Conservation (phyloP, 1,140 invertebrate genomes). For the Aphaenogaster ashmeadi region DNA sequence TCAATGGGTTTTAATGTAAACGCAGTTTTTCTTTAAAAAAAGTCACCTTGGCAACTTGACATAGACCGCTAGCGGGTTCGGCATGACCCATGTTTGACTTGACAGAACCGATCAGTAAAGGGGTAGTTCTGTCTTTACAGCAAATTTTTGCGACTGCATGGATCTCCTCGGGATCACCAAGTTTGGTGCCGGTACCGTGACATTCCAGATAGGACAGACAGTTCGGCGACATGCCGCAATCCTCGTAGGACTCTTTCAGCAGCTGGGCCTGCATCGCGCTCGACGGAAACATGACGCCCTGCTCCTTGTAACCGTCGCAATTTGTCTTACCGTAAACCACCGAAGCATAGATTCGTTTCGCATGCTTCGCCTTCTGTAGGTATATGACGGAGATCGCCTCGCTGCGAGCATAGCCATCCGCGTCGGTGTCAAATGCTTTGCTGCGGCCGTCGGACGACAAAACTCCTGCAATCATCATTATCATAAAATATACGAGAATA, state of each 20-base stretch:
- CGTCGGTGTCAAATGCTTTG: constrained; percentile 95
- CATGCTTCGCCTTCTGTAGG: constrained; percentile 93
- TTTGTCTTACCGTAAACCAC: constrained; percentile 91
- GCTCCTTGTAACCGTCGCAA: constrained; percentile 94
- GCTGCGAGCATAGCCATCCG: constrained; percentile 92
- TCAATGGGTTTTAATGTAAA: background rate
- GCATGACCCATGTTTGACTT: constrained; percentile 98
- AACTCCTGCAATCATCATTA: constrained; percentile 89
- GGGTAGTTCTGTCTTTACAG: constrained; percentile 89
- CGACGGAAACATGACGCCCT: constrained; percentile 97
- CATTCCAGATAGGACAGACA: constrained; percentile 95
- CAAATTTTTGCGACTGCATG: constrained; percentile 95
- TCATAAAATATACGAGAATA: constrained; percentile 1
- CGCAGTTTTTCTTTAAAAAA: background rate
- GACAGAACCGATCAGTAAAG: constrained; percentile 95
- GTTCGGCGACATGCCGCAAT: constrained; percentile 92
- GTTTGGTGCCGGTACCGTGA: constrained; percentile 95
- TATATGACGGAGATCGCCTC: constrained; percentile 93
- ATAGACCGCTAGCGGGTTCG: constrained; percentile 96
- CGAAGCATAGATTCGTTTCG: constrained; percentile 92
- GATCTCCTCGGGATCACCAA: constrained; percentile 96
- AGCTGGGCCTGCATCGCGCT: constrained; percentile 93
- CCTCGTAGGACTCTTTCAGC: constrained; percentile 95
- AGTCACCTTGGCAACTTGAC: constrained; percentile 93
- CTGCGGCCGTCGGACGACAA: constrained; percentile 94